A percentile compares a stretch with the other conserved stretches of the same genome.
Conservation (phyloP, 1,140 invertebrate species). For the Euwallacea similis region DNA sequence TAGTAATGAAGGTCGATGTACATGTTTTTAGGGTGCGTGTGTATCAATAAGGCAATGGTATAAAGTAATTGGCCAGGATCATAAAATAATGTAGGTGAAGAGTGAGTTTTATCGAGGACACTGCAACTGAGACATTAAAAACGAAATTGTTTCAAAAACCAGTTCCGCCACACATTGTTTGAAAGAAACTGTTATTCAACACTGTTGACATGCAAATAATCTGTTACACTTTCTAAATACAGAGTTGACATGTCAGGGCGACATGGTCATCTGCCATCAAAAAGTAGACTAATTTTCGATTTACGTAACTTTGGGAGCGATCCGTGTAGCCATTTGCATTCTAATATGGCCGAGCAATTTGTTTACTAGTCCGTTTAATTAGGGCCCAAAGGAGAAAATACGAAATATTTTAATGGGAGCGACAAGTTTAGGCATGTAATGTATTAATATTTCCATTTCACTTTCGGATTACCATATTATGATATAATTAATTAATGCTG, state of each 20-base stretch:
- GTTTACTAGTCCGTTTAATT: constrained; percentile 4
- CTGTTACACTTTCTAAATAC: constrained; percentile 44
- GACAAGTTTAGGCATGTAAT: neutral
- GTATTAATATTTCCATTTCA: neutral
- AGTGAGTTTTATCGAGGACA: neutral
- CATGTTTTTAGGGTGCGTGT: too few relatives aligned
- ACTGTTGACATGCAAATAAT: constrained; percentile 34
- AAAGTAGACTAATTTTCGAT: constrained; percentile 29
- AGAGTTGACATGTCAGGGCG: constrained; percentile 24
- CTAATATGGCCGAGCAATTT: neutral
- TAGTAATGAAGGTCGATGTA: constrained; percentile 4
- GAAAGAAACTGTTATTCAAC: constrained; percentile 18
- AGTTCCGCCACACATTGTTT: constrained; percentile 19
- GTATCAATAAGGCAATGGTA: too few relatives aligned
- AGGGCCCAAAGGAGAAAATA: neutral
- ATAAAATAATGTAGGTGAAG: too few relatives aligned
- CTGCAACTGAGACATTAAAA: constrained; percentile 12
- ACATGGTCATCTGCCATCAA: constrained; percentile 36
- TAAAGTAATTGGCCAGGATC: too few relatives aligned
- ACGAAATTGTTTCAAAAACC: constrained; percentile 16
- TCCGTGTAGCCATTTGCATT: constrained; percentile 1
- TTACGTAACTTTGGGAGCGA: constrained; percentile 2
- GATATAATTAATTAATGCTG: neutral
- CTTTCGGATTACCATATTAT: neutral
- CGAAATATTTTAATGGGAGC: neutral